Conservation (phyloP, 2,888 invertebrate species). For the Xanthia icteritia region DNA sequence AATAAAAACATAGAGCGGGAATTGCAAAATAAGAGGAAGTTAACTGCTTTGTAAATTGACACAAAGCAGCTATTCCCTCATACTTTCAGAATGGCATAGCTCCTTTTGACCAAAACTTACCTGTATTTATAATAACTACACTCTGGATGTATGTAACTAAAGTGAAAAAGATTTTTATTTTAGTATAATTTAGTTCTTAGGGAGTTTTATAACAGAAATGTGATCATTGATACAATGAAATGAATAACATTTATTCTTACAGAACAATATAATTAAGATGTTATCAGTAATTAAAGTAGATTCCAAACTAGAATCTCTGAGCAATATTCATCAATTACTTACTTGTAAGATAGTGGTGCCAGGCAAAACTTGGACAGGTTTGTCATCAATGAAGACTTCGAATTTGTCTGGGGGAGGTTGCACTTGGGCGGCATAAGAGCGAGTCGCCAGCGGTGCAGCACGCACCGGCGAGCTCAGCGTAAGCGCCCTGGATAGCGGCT, state of each 20-base stretch:
- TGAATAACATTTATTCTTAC: neutral
- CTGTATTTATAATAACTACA: neutral
- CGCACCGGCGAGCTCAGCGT: conserved; percentile 85
- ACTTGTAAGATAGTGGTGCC: conserved; percentile 99
- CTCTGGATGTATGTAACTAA: neutral
- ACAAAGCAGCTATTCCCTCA: too few species aligned
- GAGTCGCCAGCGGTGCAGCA: conserved; percentile 82
- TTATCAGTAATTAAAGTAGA: neutral
- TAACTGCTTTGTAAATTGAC: neutral
- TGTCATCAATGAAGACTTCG: conserved; percentile 99
- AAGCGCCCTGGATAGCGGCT: conserved; percentile 93
- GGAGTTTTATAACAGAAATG: neutral
- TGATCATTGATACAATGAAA: neutral
- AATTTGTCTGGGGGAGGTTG: conserved; percentile 93
- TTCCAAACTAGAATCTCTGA: neutral
- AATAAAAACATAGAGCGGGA: neutral
- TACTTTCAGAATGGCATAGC: too few species aligned
- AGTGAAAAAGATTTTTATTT: neutral
- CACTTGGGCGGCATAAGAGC: conserved; percentile 87
- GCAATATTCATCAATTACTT: conserved; percentile 53
- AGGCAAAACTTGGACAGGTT: conserved; percentile 97
- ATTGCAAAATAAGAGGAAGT: neutral
- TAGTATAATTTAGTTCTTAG: neutral
- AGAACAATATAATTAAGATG: neutral
- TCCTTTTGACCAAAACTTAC: too few species aligned